Conservation (phyloP, 2,113 vertebrate species). For the Atlantisia rogersi region DNA sequence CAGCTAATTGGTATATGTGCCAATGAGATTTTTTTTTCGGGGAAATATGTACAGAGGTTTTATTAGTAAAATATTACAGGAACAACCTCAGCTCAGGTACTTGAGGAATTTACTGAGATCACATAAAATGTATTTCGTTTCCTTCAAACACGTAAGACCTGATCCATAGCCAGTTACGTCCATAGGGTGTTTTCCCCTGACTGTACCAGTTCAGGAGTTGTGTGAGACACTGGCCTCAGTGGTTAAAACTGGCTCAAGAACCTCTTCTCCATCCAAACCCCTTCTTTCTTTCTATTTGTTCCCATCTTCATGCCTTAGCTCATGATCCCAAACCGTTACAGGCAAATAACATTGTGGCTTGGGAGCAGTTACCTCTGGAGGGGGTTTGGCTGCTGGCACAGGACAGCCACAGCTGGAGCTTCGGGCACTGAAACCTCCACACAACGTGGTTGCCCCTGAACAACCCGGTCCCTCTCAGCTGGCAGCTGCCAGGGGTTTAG, state of each 20-base stretch:
- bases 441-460: background rate
- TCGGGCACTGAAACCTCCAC: background rate
- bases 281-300: background rate
- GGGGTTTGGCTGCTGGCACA: background rate
- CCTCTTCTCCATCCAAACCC: accelerated
- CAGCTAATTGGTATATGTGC: background rate
- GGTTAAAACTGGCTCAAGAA: background rate
- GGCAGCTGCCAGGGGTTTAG: background rate
- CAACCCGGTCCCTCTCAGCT: background rate
- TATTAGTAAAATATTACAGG: conserved; percentile 3
- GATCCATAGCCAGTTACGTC: background rate
- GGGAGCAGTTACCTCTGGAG: background rate
- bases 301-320: background rate
- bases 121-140: conserved; percentile 17
- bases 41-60: background rate
- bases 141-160: background rate
- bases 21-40: background rate
- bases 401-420: background rate
- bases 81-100: background rate
- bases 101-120: conserved; percentile 6
- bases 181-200: background rate
- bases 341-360: background rate
- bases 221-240: background rate
- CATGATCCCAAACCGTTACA: background rate
- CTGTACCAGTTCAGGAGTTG: background rate